Evolutionary conservation across 2,113 vertebrate genomes (phyloP), one percentile per base, ranked within the genome.

Genomic region (Ovis canadensis): DNA sequence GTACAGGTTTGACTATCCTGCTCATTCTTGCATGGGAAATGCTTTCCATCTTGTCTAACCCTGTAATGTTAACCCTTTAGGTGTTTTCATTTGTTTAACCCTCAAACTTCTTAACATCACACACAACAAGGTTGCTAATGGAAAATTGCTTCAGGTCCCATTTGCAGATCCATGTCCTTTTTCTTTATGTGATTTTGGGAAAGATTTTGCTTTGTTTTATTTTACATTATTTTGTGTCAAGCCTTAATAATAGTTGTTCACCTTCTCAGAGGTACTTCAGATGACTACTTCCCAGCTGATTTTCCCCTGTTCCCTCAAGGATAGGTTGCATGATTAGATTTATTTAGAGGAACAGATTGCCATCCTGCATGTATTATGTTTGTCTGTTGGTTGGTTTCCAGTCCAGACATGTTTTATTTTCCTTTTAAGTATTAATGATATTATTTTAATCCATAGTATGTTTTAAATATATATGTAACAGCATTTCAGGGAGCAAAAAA

Each of bases 1-100:
- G 98, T 96, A 98, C 98, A 99, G 98, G 98, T 98, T 99, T 98
- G 99, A 97, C 95, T 98, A 4, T 98, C 96, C 98, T 98, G 98
- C 98, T 99, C 98, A 52, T 13, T 98, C 97, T 98, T 98, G 98
- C 98, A 80, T 98, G 98, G 97, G 91, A 98, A 98, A 98, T 90
- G 94, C 97, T 90, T 29, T 97, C 98, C 96, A 97, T 98, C 97
- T 98, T 86, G 96, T 98, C 92, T 98, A 88, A 97, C 92, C 96
- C 80, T 43, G 96, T 94, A 94, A 77, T 96, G 97, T 98, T 98
- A 96, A 91, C 97, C 97, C 97, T 98, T 93, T 93, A 87, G 98
- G 94, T 97, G 95, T 98, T 97, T 97, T 88, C 94, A 55, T 96
- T 97, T 96, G 92, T 81, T 98, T 95, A 98, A 96, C 7, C 23